These are phyloP conservation scores for Psylliodes chrysocephalus DNA, from an alignment of 2,888 invertebrate genomes.

Conservation along the genomic window DNA sequence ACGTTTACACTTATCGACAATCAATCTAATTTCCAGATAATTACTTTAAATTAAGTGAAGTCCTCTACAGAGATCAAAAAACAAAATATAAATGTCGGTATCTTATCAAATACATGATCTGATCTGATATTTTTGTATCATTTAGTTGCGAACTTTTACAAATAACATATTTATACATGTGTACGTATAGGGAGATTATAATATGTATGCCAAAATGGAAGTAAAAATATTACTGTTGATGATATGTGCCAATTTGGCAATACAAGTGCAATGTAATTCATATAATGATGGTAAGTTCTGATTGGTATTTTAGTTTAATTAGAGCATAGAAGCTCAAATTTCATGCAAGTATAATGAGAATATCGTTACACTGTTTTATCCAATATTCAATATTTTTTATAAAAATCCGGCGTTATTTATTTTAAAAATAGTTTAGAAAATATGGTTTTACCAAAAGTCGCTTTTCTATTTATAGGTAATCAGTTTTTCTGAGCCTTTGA, in stretches of 20 bases:
- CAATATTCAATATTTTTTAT: too few relatives aligned
- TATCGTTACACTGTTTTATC: too few relatives aligned
- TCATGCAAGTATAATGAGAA: too few relatives aligned
- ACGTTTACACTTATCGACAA: not conserved
- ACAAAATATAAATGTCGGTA: not conserved
- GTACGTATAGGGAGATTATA: too few relatives aligned
- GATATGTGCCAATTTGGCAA: not conserved
- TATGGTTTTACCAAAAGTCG: too few relatives aligned
- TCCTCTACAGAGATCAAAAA: not conserved
- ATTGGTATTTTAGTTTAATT: not conserved
- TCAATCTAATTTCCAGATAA: not conserved
- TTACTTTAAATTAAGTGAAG: not conserved
- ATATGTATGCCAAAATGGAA: not conserved
- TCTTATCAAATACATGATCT: not conserved
- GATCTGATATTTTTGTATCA: not conserved
- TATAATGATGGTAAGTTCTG: not conserved
- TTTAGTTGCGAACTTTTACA: not conserved
- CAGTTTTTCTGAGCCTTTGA: too few relatives aligned
- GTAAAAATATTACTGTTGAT: not conserved
- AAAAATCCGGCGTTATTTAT: too few relatives aligned
- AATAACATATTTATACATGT: not conserved
- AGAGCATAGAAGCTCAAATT: too few relatives aligned
- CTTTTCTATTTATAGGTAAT: too few relatives aligned
- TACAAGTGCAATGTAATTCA: not conserved
- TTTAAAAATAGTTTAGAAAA: too few relatives aligned